A percentile compares a stretch with the other conserved stretches of the same genome.
These are phyloP conservation scores for Torymus aiolomorphi DNA, from an alignment of 2,888 invertebrate genomes.

Conservation along the genomic window DNA sequence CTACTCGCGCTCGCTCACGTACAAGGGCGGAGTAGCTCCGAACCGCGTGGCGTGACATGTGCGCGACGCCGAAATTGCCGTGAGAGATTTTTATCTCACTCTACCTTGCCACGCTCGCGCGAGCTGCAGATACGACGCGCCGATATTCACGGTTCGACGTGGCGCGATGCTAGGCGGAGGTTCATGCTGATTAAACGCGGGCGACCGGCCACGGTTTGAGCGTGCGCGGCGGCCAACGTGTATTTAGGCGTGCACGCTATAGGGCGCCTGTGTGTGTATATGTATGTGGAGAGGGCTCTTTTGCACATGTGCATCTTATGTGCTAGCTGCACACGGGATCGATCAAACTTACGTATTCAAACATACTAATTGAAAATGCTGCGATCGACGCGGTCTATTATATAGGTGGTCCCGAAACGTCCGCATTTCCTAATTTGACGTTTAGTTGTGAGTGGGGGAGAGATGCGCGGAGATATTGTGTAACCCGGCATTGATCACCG, in stretches of 20 bases:
- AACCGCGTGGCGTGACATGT: constrained; percentile 70
- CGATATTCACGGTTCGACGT: constrained; percentile 73
- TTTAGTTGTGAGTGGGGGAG: neutral
- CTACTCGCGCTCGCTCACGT: constrained; percentile 9
- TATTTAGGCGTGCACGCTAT: constrained; percentile 58
- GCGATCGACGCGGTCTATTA: constrained; percentile 3
- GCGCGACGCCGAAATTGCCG: constrained; percentile 73
- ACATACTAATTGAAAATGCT: constrained; percentile 50
- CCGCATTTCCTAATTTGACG: neutral
- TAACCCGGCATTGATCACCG: too few species aligned
- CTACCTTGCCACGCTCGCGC: neutral
- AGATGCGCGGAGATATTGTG: neutral
- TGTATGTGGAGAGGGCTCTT: neutral
- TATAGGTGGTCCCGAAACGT: neutral
- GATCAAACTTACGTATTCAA: constrained; percentile 51
- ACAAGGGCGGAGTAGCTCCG: constrained; percentile 3
- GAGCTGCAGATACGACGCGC: constrained; percentile 67
- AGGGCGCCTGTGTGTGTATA: neutral
- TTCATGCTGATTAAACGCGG: constrained; percentile 65
- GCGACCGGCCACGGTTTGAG: constrained; percentile 63
- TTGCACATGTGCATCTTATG: neutral
- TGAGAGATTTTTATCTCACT: constrained; percentile 71
- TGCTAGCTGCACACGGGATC: constrained; percentile 14
- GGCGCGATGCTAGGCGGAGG: constrained; percentile 61
- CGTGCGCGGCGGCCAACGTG: constrained; percentile 9